These are phyloP conservation scores for Progne subis DNA, from an alignment of 2,113 vertebrate genomes.

Conservation along the genomic window DNA sequence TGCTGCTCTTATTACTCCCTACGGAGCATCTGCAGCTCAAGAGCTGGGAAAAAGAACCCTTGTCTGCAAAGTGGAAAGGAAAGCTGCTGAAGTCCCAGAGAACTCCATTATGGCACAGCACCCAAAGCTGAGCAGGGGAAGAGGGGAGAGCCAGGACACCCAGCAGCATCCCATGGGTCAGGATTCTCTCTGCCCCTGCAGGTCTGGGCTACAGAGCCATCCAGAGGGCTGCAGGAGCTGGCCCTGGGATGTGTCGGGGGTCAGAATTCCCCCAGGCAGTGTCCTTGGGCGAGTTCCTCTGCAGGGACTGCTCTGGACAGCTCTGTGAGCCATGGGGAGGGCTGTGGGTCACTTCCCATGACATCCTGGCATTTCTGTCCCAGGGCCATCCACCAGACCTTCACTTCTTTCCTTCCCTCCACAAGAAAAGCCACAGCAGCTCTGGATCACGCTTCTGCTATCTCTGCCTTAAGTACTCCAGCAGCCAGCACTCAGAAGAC, in stretches of 20 bases:
- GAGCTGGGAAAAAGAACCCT: neutral
- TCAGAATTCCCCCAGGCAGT: fast-evolving
- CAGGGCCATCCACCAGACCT: neutral
- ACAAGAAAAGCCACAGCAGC: neutral
- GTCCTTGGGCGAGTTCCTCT: fast-evolving
- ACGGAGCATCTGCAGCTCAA: neutral
- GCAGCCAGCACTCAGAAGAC: constrained; percentile 33
- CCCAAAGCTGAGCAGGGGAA: neutral
- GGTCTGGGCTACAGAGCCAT: neutral
- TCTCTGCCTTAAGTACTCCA: neutral
- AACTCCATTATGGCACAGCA: neutral
- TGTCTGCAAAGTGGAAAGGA: neutral
- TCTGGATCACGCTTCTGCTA: neutral
- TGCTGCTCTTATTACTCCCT: neutral
- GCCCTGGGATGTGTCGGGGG: fast-evolving
- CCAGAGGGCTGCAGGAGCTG: fast-evolving
- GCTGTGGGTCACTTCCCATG: neutral
- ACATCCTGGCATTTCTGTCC: neutral
- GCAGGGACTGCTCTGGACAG: neutral
- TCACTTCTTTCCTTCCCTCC: neutral
- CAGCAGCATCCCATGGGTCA: neutral
- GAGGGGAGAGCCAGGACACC: neutral
- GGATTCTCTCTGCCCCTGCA: neutral
- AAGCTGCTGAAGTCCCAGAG: neutral
- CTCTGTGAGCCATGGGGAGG: fast-evolving